phyloP scores from a whole-genome alignment of 2,797 vertebrate genomes.

The Sciurus carolinensis region DNA sequence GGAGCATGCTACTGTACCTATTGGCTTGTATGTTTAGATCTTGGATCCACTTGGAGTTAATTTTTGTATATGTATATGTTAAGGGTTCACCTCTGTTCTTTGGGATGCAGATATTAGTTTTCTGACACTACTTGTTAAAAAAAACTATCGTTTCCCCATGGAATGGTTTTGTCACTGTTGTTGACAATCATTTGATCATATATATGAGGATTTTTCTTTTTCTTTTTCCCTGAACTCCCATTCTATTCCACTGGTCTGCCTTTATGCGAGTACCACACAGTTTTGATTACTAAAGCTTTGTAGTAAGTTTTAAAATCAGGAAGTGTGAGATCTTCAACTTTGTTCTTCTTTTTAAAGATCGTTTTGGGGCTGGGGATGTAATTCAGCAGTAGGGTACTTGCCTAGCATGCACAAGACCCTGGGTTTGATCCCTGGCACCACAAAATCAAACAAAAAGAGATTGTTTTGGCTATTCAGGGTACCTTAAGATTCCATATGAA shows the following conservation, averaged over 20 bases:
- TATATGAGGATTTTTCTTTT: not conserved
- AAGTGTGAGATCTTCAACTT: not conserved
- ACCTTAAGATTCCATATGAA: not conserved
- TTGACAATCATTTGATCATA: not conserved
- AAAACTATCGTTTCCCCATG: not conserved
- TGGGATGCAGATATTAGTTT: not conserved
- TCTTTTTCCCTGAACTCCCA: not conserved
- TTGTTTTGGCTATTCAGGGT: not conserved
- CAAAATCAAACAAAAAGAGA: not conserved
- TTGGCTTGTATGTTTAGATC: not conserved
- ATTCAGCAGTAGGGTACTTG: too few species aligned
- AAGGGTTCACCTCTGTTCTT: not conserved
- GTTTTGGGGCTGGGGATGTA: not conserved
- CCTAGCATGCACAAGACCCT: too few species aligned
- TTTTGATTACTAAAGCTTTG: not conserved
- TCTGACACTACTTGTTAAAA: too few species aligned
- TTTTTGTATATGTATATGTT: not conserved
- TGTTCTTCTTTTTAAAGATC: not conserved
- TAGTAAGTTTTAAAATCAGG: slow-evolving; percentile 32
- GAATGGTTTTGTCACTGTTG: not conserved
- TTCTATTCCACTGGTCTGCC: not conserved
- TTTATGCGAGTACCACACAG: not conserved
- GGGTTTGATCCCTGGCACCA: too few species aligned
- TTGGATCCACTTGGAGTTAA: not conserved
- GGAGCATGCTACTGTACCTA: too few species aligned